phyloP scores from a whole-genome alignment of 1,140 invertebrate genomes.

The Diabrotica virgifera region DNA sequence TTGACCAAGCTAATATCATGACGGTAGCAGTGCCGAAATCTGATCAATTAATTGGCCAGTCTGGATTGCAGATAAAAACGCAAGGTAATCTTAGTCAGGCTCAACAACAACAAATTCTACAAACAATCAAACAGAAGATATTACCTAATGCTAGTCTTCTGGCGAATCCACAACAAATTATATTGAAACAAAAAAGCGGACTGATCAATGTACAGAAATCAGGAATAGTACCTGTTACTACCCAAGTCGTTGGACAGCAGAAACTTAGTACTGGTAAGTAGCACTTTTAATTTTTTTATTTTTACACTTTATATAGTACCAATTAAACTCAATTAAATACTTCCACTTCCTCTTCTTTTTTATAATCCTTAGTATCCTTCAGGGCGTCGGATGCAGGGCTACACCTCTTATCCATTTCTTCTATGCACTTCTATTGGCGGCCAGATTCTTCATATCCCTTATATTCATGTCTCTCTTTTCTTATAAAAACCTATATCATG shows the following conservation, averaged over 20 bases:
- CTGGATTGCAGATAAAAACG: slow-evolving; percentile 35
- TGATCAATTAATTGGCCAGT: slow-evolving; percentile 20
- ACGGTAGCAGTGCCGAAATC: slow-evolving; percentile 27
- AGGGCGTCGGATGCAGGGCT: no score
- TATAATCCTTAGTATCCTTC: no score
- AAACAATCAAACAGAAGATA: slow-evolving; percentile 48
- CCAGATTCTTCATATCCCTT: no score
- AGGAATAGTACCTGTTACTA: slow-evolving; percentile 7
- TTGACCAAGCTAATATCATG: slow-evolving; percentile 13
- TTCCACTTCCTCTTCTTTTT: no score
- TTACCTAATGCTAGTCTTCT: slow-evolving; percentile 40
- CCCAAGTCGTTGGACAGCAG: slow-evolving; percentile 14
- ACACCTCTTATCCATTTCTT: no score
- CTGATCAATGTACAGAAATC: slow-evolving; percentile 42
- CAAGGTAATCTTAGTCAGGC: slow-evolving; percentile 45
- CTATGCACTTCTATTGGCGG: no score
- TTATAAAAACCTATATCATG: no score
- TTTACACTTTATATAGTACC: neutral
- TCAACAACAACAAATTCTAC: slow-evolving; percentile 51
- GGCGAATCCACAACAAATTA: slow-evolving; percentile 36
- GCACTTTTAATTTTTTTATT: neutral
- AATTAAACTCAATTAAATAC: no score
- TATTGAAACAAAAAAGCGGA: slow-evolving; percentile 40
- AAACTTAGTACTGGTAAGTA: slow-evolving; percentile 17
- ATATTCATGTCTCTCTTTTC: no score